phyloP scores from a whole-genome alignment of 2,797 vertebrate genomes.

The Sebastes hubbsi region DNA sequence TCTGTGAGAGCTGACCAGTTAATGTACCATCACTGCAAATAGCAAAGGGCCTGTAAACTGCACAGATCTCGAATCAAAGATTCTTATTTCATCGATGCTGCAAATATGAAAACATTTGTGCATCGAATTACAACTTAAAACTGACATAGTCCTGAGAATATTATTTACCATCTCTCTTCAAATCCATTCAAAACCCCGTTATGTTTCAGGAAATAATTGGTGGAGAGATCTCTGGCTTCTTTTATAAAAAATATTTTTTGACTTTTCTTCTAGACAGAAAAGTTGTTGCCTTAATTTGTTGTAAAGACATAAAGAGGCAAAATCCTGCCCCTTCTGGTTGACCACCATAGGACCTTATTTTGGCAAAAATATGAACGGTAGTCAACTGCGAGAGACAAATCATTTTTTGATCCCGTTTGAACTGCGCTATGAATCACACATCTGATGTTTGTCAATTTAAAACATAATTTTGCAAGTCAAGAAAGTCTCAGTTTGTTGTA shows the following conservation, averaged over 20 bases:
- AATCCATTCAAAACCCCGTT: constrained; percentile 9
- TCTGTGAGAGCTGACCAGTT: background rate
- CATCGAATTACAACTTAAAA: constrained; percentile 22
- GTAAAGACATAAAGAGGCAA: background rate
- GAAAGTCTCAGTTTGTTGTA: no score
- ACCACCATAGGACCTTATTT: no score
- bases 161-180: constrained; percentile 29
- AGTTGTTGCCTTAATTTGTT: constrained; percentile 10
- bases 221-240: constrained; percentile 1
- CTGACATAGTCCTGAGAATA: constrained; percentile 58
- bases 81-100: background rate
- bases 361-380: no score
- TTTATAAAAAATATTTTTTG: constrained; percentile 17
- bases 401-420: no score
- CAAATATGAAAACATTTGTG: constrained; percentile 27
- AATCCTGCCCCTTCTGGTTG: no score
- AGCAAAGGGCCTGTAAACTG: constrained; percentile 18
- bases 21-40: constrained; percentile 17
- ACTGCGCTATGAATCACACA: no score
- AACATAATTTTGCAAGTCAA: no score
- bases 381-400: no score
- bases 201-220: constrained; percentile 10
- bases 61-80: background rate
- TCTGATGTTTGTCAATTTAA: no score
- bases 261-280: background rate